Conservation (phyloP, 2,888 invertebrate genomes). For the Euproctis similis region DNA sequence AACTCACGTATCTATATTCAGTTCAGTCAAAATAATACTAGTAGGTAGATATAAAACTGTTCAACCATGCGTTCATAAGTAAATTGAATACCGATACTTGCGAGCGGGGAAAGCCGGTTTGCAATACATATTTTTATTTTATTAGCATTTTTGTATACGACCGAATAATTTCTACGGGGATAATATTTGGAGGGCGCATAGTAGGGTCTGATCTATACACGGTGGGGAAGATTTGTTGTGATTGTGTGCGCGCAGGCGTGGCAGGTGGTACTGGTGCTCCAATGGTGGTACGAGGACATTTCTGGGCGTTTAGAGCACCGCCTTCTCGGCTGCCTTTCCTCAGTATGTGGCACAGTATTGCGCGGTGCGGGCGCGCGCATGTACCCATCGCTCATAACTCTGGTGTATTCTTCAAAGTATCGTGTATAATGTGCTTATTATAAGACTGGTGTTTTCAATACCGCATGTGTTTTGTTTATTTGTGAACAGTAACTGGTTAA, state of each 20-base stretch:
- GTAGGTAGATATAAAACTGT: too few relatives aligned
- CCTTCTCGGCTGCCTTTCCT: slow-evolving; percentile 29
- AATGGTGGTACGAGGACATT: slow-evolving; percentile 24
- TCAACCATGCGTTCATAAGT: slow-evolving; percentile 28
- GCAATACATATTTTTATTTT: slow-evolving; percentile 21
- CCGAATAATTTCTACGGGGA: slow-evolving; percentile 35
- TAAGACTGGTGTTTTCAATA: slow-evolving; percentile 22
- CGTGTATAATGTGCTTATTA: slow-evolving; percentile 31
- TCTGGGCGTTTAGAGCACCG: slow-evolving; percentile 27
- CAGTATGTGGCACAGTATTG: slow-evolving; percentile 41
- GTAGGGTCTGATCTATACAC: slow-evolving; percentile 29
- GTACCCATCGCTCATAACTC: slow-evolving; percentile 4
- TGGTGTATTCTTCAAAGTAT: slow-evolving; percentile 6
- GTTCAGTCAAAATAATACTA: too few relatives aligned
- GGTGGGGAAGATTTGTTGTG: slow-evolving; percentile 14
- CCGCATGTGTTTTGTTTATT: slow-evolving; percentile 39
- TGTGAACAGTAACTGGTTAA: slow-evolving; percentile 30
- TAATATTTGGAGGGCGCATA: slow-evolving; percentile 25
- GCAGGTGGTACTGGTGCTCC: slow-evolving; percentile 25
- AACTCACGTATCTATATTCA: too few relatives aligned
- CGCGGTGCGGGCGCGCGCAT: slow-evolving; percentile 36
- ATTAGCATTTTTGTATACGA: slow-evolving; percentile 20
- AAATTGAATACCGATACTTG: slow-evolving; percentile 39
- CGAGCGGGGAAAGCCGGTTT: slow-evolving; percentile 33
- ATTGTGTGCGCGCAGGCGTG: slow-evolving; percentile 22